These are phyloP conservation scores for Dichetophora obliterata DNA, from an alignment of 2,888 invertebrate genomes.

Conservation along the genomic window DNA sequence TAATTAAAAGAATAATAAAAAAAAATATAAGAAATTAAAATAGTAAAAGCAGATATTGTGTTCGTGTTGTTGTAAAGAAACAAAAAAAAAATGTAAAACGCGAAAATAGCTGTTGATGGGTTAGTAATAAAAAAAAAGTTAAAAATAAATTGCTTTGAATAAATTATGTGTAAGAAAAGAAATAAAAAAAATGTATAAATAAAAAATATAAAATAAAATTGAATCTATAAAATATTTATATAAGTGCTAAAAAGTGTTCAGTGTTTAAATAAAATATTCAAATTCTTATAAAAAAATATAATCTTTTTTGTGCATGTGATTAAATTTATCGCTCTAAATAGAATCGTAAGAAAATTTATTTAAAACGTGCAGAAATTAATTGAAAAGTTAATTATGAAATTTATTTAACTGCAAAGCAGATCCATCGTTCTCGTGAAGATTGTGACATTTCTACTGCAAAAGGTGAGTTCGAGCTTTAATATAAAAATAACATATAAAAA, in stretches of 20 bases:
- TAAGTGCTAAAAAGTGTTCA: not conserved
- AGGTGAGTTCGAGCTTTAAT: too few species aligned
- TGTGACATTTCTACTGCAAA: too few species aligned
- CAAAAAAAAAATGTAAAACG: not conserved
- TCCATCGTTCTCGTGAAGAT: too few species aligned
- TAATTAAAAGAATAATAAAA: too few species aligned
- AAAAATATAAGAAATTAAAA: too few species aligned
- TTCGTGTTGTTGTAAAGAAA: not conserved
- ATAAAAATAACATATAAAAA: too few species aligned
- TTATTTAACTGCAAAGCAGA: too few species aligned
- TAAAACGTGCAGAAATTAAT: not conserved
- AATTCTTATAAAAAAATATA: not conserved
- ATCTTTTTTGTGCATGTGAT: not conserved
- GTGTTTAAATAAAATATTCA: not conserved
- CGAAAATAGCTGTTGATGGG: not conserved
- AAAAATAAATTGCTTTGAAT: not conserved
- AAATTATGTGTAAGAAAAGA: conserved; percentile 5
- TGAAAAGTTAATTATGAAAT: not conserved
- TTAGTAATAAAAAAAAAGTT: not conserved
- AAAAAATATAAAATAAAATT: not conserved
- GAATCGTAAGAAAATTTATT: not conserved
- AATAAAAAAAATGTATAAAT: not conserved
- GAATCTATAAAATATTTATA: not conserved
- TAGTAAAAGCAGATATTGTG: not conserved
- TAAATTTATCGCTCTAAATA: not conserved